Base-by-base conservation (phyloP, 2,797 vertebrate species). In the Sebastes iracundus region DNA sequence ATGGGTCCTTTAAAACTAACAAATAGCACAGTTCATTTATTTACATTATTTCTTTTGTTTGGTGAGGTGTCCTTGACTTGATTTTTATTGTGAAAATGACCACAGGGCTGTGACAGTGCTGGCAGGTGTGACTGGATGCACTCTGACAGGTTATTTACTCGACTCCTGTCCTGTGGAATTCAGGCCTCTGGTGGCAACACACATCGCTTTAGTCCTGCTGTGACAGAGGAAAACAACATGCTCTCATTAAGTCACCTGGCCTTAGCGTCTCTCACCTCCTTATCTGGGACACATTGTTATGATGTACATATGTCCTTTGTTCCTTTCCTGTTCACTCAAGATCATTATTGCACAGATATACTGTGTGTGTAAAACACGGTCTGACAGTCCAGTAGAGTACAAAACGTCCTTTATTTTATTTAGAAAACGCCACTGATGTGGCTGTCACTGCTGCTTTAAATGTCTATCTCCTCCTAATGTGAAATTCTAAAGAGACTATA, bases 161-260 rank as follows among this genome's bases (percentile, higher is more conserved):
- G 4, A 63, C 75, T 85, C 76, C 20, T 86, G 83, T 82, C 77
- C 56, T 59, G 60, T 72, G 46, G 71, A 70, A 80, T 73, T 87
- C 55, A 86, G 75, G 66, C 83, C 85, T 80, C 68, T 87, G 84
- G 55, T 85, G 85, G 82, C 75, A 77, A 69, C 79, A 81, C 22
- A 35, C 76, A 53, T 82, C 76, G 64, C 79, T 81, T 74, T 16
- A 32, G 25, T 74, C 77, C n/a, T 72, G 63, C 79, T 62, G 78
- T 79, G 77, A 80, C 78, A 75, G 73, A 84, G 42, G 53, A 60
- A 77, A 87, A 84, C 84, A 90, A 59, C 72, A 38, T 75, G 81
- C 76, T 90, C 91, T 80, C 74, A 86, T 88, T 92, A 75, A 84
- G 89, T 92, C 91, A 86, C 76, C 68, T 81, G 79, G 27, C 30